phyloP scores from a whole-genome alignment of 2,888 invertebrate species.

The Tortricodes alternella region DNA sequence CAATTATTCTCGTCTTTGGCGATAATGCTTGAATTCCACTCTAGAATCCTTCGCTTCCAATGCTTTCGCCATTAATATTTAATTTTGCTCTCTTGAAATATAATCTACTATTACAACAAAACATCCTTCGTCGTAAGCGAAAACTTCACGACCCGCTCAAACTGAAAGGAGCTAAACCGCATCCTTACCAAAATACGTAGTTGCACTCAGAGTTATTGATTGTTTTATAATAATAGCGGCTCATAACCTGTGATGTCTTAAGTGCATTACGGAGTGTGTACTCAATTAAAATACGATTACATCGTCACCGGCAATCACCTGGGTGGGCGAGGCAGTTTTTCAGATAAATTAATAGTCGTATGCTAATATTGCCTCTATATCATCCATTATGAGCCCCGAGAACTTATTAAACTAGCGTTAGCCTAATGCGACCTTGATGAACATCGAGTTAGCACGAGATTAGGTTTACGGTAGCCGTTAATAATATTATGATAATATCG shows the following conservation, averaged over 20 bases:
- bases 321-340: conserved; percentile 10
- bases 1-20: too few relatives aligned
- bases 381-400: conserved; percentile 23
- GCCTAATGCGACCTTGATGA: conserved; percentile 24
- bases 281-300: conserved; percentile 31
- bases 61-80: too few relatives aligned
- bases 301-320: conserved; percentile 10
- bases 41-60: too few relatives aligned
- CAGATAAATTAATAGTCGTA: conserved; percentile 19
- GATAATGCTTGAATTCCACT: too few relatives aligned
- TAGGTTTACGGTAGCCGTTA: conserved; percentile 27
- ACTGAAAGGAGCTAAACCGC: too few relatives aligned
- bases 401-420: conserved; percentile 25
- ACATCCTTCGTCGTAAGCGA: background rate
- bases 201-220: conserved; percentile 3
- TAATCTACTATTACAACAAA: too few relatives aligned
- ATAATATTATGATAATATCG: conserved; percentile 25
- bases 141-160: background rate
- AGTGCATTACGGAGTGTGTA: conserved; percentile 15
- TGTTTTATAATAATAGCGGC: conserved; percentile 15
- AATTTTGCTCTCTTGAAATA: too few relatives aligned
- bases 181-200: background rate
- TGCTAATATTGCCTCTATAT: conserved; percentile 25
- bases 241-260: conserved; percentile 1
- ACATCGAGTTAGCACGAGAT: conserved; percentile 20